A percentile compares a stretch with the other conserved stretches of the same genome.
Conservation (phyloP, 2,797 vertebrate genomes). For the Malurus leucopterus region DNA sequence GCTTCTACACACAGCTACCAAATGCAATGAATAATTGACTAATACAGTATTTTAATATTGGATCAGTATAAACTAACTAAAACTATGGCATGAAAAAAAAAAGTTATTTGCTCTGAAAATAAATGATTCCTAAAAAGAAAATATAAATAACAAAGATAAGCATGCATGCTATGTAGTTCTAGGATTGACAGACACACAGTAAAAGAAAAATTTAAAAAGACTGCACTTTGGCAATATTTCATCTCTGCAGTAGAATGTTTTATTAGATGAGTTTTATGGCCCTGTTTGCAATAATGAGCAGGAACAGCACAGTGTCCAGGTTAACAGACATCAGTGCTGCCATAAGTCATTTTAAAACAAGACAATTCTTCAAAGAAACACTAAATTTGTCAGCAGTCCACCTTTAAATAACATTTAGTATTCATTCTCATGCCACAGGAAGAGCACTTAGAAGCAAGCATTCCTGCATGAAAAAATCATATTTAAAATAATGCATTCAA, state of each 20-base stretch:
- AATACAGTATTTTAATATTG: neutral
- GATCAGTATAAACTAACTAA: neutral
- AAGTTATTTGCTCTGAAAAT: neutral
- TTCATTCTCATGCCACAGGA: neutral
- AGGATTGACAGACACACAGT: neutral
- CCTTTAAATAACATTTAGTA: neutral
- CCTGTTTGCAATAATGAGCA: constrained; percentile 15
- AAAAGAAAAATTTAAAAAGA: neutral
- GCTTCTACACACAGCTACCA: neutral
- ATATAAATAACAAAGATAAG: neutral
- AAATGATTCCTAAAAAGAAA: neutral
- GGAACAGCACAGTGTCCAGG: neutral
- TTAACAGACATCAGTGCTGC: neutral
- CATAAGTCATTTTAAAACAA: constrained; percentile 15
- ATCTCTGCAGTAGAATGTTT: neutral
- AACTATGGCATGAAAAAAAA: neutral
- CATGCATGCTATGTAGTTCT: neutral
- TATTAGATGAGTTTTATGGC: constrained; percentile 24
- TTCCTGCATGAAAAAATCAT: neutral
- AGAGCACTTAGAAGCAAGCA: neutral
- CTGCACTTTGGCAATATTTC: neutral
- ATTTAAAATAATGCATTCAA: neutral
- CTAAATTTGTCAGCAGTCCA: neutral
- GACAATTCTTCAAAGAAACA: constrained; percentile 5
- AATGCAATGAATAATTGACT: neutral